phyloP scores from a whole-genome alignment of 2,888 invertebrate species.

The Pyrochroa serraticornis region DNA sequence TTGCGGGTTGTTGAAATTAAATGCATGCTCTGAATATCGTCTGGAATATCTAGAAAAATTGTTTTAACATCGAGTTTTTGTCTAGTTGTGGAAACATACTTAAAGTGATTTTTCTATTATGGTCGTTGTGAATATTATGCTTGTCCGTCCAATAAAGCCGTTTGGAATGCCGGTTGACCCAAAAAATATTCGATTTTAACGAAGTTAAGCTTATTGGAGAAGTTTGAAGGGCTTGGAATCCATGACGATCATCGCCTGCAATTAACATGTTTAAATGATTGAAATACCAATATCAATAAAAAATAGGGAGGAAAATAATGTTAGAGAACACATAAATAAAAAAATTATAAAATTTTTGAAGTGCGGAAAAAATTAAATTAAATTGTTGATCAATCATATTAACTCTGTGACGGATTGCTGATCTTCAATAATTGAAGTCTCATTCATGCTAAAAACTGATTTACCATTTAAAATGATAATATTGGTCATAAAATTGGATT shows the following conservation, averaged over 20 bases:
- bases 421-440: no score
- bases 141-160: slow-evolving; percentile 68
- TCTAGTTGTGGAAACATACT: slow-evolving; percentile 42
- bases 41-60: slow-evolving; percentile 44
- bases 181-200: slow-evolving; percentile 71
- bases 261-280: no score
- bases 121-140: slow-evolving; percentile 51
- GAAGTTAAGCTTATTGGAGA: slow-evolving; percentile 65
- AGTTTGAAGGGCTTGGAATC: slow-evolving; percentile 51
- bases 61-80: slow-evolving; percentile 4
- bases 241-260: slow-evolving; percentile 53
- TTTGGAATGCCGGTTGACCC: slow-evolving; percentile 66
- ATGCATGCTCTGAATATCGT: slow-evolving; percentile 55
- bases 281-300: no score
- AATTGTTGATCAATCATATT: no score
- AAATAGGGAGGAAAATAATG: no score
- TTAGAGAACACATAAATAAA: no score
- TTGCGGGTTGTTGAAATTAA: slow-evolving; percentile 60
- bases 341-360: no score
- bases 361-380: no score
- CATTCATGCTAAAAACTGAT: no score
- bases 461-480: not conserved
- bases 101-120: slow-evolving; percentile 54
- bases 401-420: no score
- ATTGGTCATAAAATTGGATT: no score